Evolutionary conservation across 2,113 vertebrate species (phyloP).

Genomic region (Hassar affinis): DNA sequence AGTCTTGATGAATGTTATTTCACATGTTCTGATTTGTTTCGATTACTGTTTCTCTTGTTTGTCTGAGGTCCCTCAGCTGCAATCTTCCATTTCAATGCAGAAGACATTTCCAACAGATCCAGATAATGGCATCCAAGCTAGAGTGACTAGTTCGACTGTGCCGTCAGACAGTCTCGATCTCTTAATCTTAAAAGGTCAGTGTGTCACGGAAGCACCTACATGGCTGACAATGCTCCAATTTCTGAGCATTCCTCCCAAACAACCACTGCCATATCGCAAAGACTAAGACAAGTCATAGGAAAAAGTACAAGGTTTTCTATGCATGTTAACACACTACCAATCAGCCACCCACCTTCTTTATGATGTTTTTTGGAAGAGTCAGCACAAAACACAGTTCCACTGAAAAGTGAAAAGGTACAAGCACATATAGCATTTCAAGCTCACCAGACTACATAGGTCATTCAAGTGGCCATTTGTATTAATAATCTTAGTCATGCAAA

Average conservation of each 20-base stretch:
- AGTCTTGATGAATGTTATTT: constrained; percentile 7
- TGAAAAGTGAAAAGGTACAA: neutral
- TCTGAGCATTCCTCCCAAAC: neutral
- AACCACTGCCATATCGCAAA: neutral
- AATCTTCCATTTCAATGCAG: neutral
- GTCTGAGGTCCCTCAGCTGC: neutral
- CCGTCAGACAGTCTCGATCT: neutral
- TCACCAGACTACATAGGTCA: neutral
- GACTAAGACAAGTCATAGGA: neutral
- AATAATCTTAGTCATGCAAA: neutral
- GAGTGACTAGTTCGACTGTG: neutral
- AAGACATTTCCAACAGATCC: neutral
- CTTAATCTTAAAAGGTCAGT: neutral
- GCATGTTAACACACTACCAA: neutral
- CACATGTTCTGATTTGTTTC: neutral
- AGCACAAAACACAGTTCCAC: neutral
- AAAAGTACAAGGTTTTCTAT: neutral
- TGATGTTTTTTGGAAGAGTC: neutral
- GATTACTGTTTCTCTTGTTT: neutral
- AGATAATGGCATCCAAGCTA: neutral
- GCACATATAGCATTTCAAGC: neutral
- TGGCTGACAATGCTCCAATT: neutral
- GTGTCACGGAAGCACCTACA: neutral
- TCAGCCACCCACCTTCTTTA: neutral
- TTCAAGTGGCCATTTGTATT: neutral